Conservation (phyloP, 2,113 vertebrate species). For the Dicerorhinus sumatrensis region DNA sequence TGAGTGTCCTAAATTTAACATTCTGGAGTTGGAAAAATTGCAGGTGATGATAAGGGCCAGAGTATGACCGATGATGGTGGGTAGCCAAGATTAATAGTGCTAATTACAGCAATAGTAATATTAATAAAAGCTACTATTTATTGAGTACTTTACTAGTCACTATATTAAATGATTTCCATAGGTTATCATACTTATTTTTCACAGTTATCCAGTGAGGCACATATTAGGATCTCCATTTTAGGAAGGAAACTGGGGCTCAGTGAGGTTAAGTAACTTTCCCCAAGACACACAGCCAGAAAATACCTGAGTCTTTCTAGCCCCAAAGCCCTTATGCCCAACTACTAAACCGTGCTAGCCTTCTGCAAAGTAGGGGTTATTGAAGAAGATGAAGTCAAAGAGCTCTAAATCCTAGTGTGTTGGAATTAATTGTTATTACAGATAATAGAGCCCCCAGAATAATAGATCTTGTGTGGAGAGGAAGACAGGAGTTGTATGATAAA, state of each 20-base stretch:
- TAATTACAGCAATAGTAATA: neutral
- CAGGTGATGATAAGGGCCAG: neutral
- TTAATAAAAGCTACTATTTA: neutral
- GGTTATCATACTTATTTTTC: neutral
- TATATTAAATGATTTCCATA: neutral
- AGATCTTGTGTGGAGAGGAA: neutral
- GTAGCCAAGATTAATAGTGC: neutral
- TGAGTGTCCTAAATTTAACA: neutral
- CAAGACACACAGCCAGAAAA: neutral
- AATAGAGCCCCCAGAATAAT: neutral
- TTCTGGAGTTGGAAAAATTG: neutral
- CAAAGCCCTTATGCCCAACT: neutral
- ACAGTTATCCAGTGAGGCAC: neutral
- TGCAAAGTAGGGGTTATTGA: neutral
- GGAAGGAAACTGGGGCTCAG: neutral
- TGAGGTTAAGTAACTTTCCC: neutral
- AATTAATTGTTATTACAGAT: constrained; percentile 9
- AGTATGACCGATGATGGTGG: too few relatives aligned
- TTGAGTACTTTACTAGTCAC: neutral
- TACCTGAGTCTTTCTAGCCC: neutral
- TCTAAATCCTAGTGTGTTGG: neutral
- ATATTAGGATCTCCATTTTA: neutral
- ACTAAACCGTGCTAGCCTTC: neutral
- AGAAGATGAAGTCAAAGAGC: neutral
- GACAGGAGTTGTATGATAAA: neutral